A percentile compares a stretch with the other conserved stretches of the same genome.
phyloP scores from a whole-genome alignment of 1,140 invertebrate species.

The Ostrea denselamellosa region DNA sequence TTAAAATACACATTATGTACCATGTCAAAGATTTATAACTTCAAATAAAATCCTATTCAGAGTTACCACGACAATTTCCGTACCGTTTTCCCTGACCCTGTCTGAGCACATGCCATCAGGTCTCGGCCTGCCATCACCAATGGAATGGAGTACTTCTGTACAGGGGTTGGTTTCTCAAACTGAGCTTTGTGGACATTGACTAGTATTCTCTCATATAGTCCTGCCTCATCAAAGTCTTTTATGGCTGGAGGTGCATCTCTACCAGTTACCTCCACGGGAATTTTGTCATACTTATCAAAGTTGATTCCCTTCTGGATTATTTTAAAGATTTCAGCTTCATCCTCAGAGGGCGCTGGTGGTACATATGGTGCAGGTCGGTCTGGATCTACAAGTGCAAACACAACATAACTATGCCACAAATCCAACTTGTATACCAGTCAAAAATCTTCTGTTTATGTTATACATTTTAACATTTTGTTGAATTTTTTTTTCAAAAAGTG shows the following conservation, averaged over 20 bases:
- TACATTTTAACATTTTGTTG: slow-evolving; percentile 69
- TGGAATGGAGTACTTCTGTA: slow-evolving; percentile 94
- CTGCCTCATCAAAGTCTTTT: slow-evolving; percentile 85
- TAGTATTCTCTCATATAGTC: slow-evolving; percentile 84
- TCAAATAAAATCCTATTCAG: too few species aligned
- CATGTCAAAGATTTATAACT: too few species aligned
- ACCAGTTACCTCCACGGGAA: slow-evolving; percentile 87
- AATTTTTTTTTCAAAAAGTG: slow-evolving; percentile 68
- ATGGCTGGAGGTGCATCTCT: slow-evolving; percentile 85
- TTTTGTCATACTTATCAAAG: slow-evolving; percentile 91
- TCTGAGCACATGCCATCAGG: slow-evolving; percentile 98
- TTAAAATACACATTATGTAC: too few species aligned
- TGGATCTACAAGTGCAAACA: slow-evolving; percentile 46
- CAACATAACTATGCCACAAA: not conserved
- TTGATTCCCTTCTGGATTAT: slow-evolving; percentile 90
- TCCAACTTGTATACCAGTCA: not conserved
- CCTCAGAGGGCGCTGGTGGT: slow-evolving; percentile 85
- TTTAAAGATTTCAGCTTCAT: slow-evolving; percentile 84
- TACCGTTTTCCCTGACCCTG: slow-evolving; percentile 96
- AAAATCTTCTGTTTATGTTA: slow-evolving; percentile 51
- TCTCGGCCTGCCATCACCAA: slow-evolving; percentile 89
- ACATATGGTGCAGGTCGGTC: slow-evolving; percentile 83
- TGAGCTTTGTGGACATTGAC: slow-evolving; percentile 89
- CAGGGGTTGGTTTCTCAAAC: slow-evolving; percentile 93
- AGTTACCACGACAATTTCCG: slow-evolving; percentile 62